Evolutionary conservation across 2,888 invertebrate genomes (phyloP), one percentile per base, ranked within the genome.

Genomic region (Spodoptera exigua): DNA sequence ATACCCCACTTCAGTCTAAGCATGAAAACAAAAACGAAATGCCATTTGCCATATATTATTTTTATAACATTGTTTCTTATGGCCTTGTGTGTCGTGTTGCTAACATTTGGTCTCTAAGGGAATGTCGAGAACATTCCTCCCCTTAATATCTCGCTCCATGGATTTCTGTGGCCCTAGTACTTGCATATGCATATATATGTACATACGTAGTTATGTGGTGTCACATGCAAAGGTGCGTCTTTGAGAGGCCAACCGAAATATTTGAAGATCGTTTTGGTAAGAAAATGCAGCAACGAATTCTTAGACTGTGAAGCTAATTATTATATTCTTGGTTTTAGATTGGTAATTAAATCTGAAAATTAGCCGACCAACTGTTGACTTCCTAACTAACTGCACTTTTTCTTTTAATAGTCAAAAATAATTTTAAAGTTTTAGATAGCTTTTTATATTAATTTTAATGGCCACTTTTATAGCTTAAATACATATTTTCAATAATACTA

Each of bases 51-150:
- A 54, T 74, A 65, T 48, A 70, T 70, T 74, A 65, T 75, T 65
- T 74, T 74, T 70, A 70, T 65, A 75, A 61, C 75, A 70, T 65
- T 65, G 71, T 61, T 61, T 74, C 75, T 72, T 73, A 52, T 32
- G 70, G 40, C 71, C 75, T 55, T 65, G 65, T 51, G 47, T 58
- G 18, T 70, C 46, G 43, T 63, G 71, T 57, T 53, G 55, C 73
- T 57, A 61, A 70, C 70, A 54, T 64, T 70, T 56, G 64, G 49
- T 56, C 66, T 37, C 61, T 21, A 46, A 27, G 60, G 75, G 66
- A 51, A 65, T 71, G 52, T 59, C 21, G 71, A 48, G 35, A 55
- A 39, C 75, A 72, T 72, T 70, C 66, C 71, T 34, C 41, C 37
- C 52, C 49, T 56, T 71, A 71, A 71, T 71, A 74, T 65, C 65